These are phyloP conservation scores for Myrmophylax atrothorax DNA, from an alignment of 2,113 vertebrate genomes.

Conservation along the genomic window DNA sequence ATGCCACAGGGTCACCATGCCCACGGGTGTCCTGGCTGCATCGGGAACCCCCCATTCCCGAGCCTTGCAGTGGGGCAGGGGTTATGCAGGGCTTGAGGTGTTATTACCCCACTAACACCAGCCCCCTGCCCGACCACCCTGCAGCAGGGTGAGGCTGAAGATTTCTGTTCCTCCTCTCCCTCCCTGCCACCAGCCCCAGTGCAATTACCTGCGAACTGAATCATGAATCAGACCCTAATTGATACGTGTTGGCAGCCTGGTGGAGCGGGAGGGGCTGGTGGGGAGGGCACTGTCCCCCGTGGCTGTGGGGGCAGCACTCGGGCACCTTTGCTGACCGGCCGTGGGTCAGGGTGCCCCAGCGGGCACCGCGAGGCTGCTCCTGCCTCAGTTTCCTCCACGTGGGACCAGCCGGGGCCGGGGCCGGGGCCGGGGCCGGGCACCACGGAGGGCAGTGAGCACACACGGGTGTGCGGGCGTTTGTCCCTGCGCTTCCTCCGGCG, in stretches of 20 bases:
- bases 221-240: conserved; percentile 20
- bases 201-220: not conserved
- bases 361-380: accelerated
- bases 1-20: not conserved
- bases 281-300: not conserved
- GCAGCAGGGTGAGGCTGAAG: not conserved
- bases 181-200: not conserved
- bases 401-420: not conserved
- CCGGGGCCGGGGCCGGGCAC: not conserved
- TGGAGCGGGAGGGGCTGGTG: not conserved
- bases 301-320: not conserved
- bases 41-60: accelerated
- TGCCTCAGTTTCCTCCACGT: not conserved
- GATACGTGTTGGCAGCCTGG: conserved; percentile 3
- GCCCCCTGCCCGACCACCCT: not conserved
- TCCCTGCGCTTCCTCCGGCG: conserved; percentile 3
- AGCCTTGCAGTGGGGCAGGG: not conserved
- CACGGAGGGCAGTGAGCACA: not conserved
- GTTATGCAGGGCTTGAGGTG: accelerated
- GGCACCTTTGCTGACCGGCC: not conserved
- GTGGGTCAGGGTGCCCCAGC: not conserved
- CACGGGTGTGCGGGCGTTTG: not conserved
- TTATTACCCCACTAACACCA: not conserved
- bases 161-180: not conserved
- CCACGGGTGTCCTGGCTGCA: not conserved